A percentile compares a stretch with the other conserved stretches of the same genome.
Conservation (phyloP, 2,797 vertebrate species). For the Tachyglossus aculeatus region DNA sequence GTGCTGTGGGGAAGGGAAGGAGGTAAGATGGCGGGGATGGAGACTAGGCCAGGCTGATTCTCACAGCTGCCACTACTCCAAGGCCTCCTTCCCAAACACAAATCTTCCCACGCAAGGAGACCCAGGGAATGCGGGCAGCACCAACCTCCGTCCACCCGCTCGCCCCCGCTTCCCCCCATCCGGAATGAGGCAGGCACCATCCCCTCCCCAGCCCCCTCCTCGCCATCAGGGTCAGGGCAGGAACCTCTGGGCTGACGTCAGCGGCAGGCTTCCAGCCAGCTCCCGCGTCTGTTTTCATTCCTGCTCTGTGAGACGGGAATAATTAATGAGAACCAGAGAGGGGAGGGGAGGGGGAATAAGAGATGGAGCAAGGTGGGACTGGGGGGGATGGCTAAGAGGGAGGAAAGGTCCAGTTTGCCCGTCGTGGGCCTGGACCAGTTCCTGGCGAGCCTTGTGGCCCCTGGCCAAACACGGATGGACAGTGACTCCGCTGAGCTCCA, state of each 20-base stretch:
- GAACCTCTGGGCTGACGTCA: conserved; percentile 50
- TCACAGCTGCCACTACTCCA: too few relatives aligned
- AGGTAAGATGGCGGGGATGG: neutral
- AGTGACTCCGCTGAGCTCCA: neutral
- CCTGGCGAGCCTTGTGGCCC: neutral
- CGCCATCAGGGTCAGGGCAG: neutral
- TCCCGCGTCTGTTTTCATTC: conserved; percentile 74
- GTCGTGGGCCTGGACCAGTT: neutral
- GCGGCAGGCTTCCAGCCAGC: conserved; percentile 47
- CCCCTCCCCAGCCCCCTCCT: neutral
- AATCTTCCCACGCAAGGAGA: neutral
- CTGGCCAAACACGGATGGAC: neutral
- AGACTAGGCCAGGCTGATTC: neutral
- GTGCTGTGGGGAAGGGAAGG: too few relatives aligned
- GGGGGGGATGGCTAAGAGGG: neutral
- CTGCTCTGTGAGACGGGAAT: conserved; percentile 69
- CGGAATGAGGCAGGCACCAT: too few relatives aligned
- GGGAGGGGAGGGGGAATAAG: neutral
- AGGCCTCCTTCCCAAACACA: too few relatives aligned
- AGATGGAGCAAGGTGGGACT: neutral
- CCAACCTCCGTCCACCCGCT: neutral
- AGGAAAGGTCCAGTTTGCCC: neutral
- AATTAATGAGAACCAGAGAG: conserved; percentile 72
- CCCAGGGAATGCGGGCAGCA: neutral
- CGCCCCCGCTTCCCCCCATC: neutral